These are phyloP conservation scores for Poecilobothrus nobilitatus DNA, from an alignment of 2,888 invertebrate species.

Conservation along the genomic window DNA sequence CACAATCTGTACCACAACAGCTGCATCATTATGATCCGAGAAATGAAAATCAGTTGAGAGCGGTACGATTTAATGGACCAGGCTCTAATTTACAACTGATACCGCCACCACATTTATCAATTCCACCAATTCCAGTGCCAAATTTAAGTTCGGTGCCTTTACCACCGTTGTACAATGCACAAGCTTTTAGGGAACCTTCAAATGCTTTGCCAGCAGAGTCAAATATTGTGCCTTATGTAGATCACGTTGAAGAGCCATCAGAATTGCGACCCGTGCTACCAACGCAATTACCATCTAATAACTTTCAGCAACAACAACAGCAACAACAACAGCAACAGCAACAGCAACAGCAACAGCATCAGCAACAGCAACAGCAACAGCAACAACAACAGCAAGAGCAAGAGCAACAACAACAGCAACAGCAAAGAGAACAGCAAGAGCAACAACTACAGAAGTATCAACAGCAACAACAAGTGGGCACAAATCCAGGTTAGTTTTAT, in stretches of 20 bases:
- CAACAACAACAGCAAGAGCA: slow-evolving; percentile 50
- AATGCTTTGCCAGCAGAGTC: slow-evolving; percentile 24
- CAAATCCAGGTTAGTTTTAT: slow-evolving; percentile 29
- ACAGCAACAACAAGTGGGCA: slow-evolving; percentile 22
- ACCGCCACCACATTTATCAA: slow-evolving; percentile 27
- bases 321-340: slow-evolving; percentile 16
- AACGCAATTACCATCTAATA: slow-evolving; percentile 21
- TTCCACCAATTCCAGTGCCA: slow-evolving; percentile 53
- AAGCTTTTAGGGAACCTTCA: slow-evolving; percentile 16
- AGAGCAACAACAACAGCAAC: slow-evolving; percentile 45
- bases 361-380: slow-evolving; percentile 48
- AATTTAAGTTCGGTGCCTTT: slow-evolving; percentile 54
- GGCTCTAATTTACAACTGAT: slow-evolving; percentile 25
- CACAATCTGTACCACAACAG: slow-evolving; percentile 8
- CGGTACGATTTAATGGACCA: slow-evolving; percentile 21
- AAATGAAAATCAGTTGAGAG: slow-evolving; percentile 20
- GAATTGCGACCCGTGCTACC: slow-evolving; percentile 29
- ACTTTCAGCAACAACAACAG: neutral
- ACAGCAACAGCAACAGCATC: slow-evolving; percentile 44
- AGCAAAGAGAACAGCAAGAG: slow-evolving; percentile 41
- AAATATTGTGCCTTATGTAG: slow-evolving; percentile 28
- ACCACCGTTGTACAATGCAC: slow-evolving; percentile 55
- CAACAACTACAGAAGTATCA: slow-evolving; percentile 39
- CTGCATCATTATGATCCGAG: slow-evolving; percentile 25
- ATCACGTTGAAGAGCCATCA: slow-evolving; percentile 34